These are phyloP conservation scores for Trididemnum miniatum DNA, from an alignment of 23 tunicate genomes.

Conservation along the genomic window DNA sequence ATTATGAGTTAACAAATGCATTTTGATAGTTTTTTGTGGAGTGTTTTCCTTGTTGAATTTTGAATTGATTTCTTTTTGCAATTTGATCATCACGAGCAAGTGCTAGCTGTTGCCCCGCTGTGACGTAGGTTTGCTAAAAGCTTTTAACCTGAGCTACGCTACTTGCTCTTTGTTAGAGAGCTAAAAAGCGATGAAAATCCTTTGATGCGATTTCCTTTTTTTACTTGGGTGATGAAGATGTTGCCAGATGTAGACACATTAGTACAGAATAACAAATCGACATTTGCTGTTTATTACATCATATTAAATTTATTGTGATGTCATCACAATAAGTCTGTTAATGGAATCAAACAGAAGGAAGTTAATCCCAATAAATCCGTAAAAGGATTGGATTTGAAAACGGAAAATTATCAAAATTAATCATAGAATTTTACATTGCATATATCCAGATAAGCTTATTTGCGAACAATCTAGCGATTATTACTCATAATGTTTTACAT, in stretches of 20 bases:
- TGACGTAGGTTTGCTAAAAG: background rate
- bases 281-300: background rate
- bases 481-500: too few species aligned
- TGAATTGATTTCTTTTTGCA: too few species aligned
- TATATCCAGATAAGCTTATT: too few species aligned
- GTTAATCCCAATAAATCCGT: background rate
- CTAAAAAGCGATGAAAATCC: conserved; percentile 6
- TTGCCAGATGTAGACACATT: background rate
- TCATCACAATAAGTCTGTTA: background rate
- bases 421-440: too few species aligned
- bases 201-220: background rate
- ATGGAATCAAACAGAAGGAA: background rate
- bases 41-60: too few species aligned
- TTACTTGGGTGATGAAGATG: background rate
- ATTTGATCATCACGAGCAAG: too few species aligned
- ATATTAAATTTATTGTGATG: background rate
- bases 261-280: background rate
- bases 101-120: conserved; percentile 15
- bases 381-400: background rate
- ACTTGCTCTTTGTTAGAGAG: background rate
- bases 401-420: background rate
- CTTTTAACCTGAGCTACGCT: background rate
- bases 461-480: too few species aligned
- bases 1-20: too few species aligned
- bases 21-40: too few species aligned